Evolutionary conservation across 2,888 invertebrate species (phyloP).

Genomic region (Anticlea derivata): DNA sequence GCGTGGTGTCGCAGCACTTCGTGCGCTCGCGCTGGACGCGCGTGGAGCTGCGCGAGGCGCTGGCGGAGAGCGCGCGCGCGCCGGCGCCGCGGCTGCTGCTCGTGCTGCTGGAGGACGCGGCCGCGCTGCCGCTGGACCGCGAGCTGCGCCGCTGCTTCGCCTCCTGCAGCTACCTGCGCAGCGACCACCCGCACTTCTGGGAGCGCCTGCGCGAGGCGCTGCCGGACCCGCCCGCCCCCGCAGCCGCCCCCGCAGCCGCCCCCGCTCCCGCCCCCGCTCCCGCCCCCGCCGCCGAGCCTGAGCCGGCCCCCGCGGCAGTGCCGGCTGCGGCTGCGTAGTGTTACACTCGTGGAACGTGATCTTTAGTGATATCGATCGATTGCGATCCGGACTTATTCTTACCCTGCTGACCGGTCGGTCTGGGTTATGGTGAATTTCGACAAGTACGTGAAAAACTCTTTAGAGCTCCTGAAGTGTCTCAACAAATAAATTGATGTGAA

Average conservation of each 20-base stretch:
- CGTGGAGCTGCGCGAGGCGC: slow-evolving; percentile 87
- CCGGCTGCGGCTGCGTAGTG: too few species aligned
- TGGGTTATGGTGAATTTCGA: too few species aligned
- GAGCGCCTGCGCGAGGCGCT: slow-evolving; percentile 89
- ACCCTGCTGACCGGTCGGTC: too few species aligned
- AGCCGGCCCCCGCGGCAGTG: too few species aligned
- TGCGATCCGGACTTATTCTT: too few species aligned
- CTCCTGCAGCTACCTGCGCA: slow-evolving; percentile 91
- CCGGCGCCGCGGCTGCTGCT: slow-evolving; percentile 89
- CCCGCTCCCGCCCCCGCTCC: slow-evolving; percentile 86
- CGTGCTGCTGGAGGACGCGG: slow-evolving; percentile 82
- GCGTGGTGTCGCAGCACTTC: slow-evolving; percentile 57
- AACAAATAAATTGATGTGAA: too few species aligned
- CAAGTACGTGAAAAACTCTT: too few species aligned
- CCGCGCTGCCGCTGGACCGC: slow-evolving; percentile 85
- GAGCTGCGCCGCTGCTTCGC: slow-evolving; percentile 79
- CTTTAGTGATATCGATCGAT: too few species aligned
- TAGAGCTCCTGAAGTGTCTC: too few species aligned
- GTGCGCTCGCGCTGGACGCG: slow-evolving; percentile 88
- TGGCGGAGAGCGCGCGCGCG: slow-evolving; percentile 45
- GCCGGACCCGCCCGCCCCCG: slow-evolving; percentile 74
- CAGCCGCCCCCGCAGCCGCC: slow-evolving; percentile 2
- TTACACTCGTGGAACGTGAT: too few species aligned
- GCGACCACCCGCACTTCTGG: slow-evolving; percentile 94
- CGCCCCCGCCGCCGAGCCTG: slow-evolving; percentile 2